phyloP scores from a whole-genome alignment of 2,797 vertebrate species.

The Enteromius afrohamiltoni region DNA sequence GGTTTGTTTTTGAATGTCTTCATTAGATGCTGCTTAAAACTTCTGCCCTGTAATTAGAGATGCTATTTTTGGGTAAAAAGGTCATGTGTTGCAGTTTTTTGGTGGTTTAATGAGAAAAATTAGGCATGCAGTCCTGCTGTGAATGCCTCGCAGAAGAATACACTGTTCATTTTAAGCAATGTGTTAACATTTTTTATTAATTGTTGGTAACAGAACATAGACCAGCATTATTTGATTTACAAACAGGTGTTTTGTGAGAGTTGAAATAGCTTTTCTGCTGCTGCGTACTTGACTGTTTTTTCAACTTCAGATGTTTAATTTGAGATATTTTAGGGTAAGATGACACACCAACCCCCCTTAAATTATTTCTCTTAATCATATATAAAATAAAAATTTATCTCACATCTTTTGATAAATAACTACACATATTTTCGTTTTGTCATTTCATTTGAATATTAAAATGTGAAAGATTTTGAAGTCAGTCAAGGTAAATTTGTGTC shows the following conservation, averaged over 20 bases:
- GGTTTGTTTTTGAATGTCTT: not conserved
- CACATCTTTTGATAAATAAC: not conserved
- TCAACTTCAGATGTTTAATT: not conserved
- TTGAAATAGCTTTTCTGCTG: not conserved
- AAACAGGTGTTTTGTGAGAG: not conserved
- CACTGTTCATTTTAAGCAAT: not conserved
- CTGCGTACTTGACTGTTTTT: not conserved
- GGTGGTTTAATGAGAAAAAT: constrained; percentile 1
- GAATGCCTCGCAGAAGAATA: not conserved
- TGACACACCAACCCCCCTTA: not conserved
- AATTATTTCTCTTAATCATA: not conserved
- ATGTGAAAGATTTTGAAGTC: not conserved
- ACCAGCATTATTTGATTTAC: not conserved
- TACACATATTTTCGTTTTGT: not conserved
- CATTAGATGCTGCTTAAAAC: not conserved
- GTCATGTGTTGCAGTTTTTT: not conserved
- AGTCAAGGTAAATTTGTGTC: not conserved
- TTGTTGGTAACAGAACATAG: not conserved
- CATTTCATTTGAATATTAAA: not conserved
- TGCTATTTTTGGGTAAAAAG: not conserved
- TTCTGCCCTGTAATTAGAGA: not conserved
- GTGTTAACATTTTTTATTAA: not conserved
- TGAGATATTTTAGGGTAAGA: not conserved
- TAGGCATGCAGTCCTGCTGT: not conserved
- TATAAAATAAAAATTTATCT: not conserved